Base-by-base conservation (phyloP, 2,888 invertebrate species). In the Rapana venosa region DNA sequence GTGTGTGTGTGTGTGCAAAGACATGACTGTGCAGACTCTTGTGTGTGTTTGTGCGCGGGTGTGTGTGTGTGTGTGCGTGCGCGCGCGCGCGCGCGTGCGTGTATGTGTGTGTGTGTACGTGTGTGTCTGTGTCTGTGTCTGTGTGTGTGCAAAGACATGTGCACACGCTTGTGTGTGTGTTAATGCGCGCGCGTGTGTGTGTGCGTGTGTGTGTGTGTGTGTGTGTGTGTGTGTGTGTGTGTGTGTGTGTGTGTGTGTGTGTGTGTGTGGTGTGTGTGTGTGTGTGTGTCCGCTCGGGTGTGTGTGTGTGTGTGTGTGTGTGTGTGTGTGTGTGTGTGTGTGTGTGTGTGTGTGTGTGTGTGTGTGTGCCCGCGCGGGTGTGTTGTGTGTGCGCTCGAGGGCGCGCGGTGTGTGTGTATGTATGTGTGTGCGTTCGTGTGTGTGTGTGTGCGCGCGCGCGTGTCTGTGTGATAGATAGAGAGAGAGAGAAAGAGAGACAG, bases 191-290 rank as follows among this genome's bases (percentile, higher is more conserved):
- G 66, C 13, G 66, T 66, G 26, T 66, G 66, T 66, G 66, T 66
- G 66, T 66, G 66, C 11, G 66, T 66, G 66, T 66, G 66, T 66
- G 66, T 66, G 66, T 66, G 66, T 66, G 66, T 66, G 66, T 66
- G 66, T 66, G 66, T 66, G 66, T 66, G 66, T 66, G 66, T 66
- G 66, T 66, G 66, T 66, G 66, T 66, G 66, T 66, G 66, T 66
- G 66, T 66, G 66, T 66, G 13, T 66, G 66, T 66, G 66, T 66
- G 66, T 66, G 66, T 61, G 61, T 61, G 61, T 66, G 66, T 66
- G 66, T 66, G 66, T 66, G 66, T 66, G 66, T 66, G 66, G 77
- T 77, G 77, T 77, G 77, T n/a, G 77, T 77, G 77, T n/a, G 77
- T 77, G 77, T n/a, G 30, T n/a, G 77, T n/a, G 77, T 77, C 22